Base-by-base conservation (phyloP, 1,140 invertebrate genomes). In the Heliconius melpomene region DNA sequence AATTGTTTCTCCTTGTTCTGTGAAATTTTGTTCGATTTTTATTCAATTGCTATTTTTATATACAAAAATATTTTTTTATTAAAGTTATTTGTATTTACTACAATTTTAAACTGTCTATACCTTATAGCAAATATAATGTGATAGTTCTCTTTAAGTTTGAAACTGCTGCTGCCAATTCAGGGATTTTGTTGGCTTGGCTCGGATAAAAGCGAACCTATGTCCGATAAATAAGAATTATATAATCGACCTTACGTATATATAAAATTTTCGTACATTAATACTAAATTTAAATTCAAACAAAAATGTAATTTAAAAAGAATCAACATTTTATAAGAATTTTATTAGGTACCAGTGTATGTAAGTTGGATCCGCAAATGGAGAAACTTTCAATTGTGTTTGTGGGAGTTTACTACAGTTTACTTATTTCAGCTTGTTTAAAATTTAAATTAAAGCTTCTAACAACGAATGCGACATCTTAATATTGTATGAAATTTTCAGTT, bases 371-470 rank as follows among this genome's bases (percentile, higher is more conserved):
- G 60, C 60, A 66, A 66, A 66, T 66, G 54, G 18, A 77, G 32
- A 32, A 79, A 79, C 74, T 79, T 79, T 76, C 66, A 16, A 76
- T 73, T 57, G 40, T 76, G 74, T 76, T 75, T 72, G 74, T 76
- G 54, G 23, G 60, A 77, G 75, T 77, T 77, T 70, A 77, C 57
- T 75, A 74, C 75, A 81, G 75, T 81, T 81, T 81, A 81, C 88
- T 84, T 86, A 83, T 83, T 86, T 83, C 77, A 87, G 84, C 85
- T 87, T 79, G 75, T 86, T 86, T 77, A 79, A 85, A 86, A 84
- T 86, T 87, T 84, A 80, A 85, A 86, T 86, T 82, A 84, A 88
- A 90, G 78, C 88, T 91, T 83, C 86, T 87, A 89, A 88, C 88
- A 89, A 91, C 83, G 85, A 83, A 82, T 80, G 80, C 84, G 87